These are phyloP conservation scores for Trilocha varians DNA, from an alignment of 2,888 invertebrate species.

Conservation along the genomic window DNA sequence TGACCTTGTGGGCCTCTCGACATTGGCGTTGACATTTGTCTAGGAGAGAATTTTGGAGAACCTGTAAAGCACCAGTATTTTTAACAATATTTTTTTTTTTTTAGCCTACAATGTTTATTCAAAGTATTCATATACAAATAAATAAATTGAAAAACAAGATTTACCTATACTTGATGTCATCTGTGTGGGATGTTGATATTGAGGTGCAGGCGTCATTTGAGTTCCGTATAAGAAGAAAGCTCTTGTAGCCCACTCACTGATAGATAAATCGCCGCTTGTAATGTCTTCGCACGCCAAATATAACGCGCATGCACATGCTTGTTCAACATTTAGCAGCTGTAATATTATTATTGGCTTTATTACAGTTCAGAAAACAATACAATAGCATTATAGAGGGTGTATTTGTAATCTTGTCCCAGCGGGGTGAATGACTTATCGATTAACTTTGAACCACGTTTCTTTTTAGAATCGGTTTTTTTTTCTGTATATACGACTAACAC, in stretches of 20 bases:
- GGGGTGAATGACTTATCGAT: too few relatives aligned
- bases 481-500: too few relatives aligned
- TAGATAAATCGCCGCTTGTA: constrained; percentile 62
- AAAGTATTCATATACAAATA: too few relatives aligned
- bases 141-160: neutral
- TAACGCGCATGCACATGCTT: constrained; percentile 92
- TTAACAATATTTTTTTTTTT: too few relatives aligned
- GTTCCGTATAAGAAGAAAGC: constrained; percentile 95
- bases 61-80: too few relatives aligned
- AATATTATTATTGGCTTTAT: neutral
- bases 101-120: too few relatives aligned
- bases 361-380: neutral
- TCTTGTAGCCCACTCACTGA: constrained; percentile 90
- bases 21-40: constrained; percentile 68
- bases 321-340: constrained; percentile 81
- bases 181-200: constrained; percentile 40
- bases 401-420: too few relatives aligned
- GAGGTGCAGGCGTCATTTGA: constrained; percentile 68
- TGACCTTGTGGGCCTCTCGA: constrained; percentile 49
- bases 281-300: constrained; percentile 84
- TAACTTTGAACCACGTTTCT: too few relatives aligned
- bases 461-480: too few relatives aligned
- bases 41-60: constrained; percentile 63
- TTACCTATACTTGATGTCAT: constrained; percentile 43
- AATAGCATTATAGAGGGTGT: too few relatives aligned